Conservation (phyloP, 2,113 vertebrate species). For the Ammospiza nelsoni region DNA sequence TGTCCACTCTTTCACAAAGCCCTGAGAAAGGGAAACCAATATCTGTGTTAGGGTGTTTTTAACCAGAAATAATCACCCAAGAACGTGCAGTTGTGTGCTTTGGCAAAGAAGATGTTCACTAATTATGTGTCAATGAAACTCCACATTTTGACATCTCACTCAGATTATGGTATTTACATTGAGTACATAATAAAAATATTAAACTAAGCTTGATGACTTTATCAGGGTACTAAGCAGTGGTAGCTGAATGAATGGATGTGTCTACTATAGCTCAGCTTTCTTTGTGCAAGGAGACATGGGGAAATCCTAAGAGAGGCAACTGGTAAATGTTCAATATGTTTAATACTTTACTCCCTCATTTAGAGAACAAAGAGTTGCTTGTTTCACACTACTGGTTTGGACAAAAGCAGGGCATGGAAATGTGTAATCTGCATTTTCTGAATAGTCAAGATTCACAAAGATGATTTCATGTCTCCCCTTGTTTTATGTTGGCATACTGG, state of each 20-base stretch:
- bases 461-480: constrained; percentile 2
- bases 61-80: not conserved
- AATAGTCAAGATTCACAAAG: constrained; percentile 22
- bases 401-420: constrained; percentile 45
- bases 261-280: not conserved
- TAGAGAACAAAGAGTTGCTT: constrained; percentile 45
- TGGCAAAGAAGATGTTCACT: not conserved
- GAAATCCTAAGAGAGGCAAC: not conserved
- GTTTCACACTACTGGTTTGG: not conserved
- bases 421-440: constrained; percentile 48
- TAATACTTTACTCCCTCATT: constrained; percentile 20
- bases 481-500: not conserved
- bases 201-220: not conserved
- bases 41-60: not conserved
- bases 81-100: not conserved
- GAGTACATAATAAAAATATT: not conserved
- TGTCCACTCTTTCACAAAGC: not conserved
- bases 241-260: not conserved
- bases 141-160: not conserved
- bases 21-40: not conserved
- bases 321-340: constrained; percentile 37
- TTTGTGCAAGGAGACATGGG: not conserved
- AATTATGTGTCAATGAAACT: not conserved
- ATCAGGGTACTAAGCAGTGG: not conserved
- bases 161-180: not conserved